phyloP scores from a whole-genome alignment of 2,113 vertebrate species.

The Chaetura pelagica region DNA sequence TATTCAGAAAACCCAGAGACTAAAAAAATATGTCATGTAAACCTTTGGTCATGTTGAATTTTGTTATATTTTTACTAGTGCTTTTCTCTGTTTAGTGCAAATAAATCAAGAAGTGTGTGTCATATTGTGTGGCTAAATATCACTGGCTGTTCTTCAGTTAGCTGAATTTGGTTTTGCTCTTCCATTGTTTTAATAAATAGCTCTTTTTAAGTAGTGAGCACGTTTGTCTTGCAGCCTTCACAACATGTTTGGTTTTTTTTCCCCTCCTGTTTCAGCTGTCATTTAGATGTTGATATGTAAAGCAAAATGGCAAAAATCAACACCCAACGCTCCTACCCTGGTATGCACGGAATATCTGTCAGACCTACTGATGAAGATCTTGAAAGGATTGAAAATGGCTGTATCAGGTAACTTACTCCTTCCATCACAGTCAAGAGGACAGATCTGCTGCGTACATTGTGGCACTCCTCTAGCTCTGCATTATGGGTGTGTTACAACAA shows the following conservation, averaged over 20 bases:
- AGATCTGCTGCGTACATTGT: not conserved
- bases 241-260: no score
- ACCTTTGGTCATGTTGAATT: not conserved
- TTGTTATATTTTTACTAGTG: not conserved
- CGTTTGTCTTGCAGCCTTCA: not conserved
- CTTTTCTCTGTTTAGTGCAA: not conserved
- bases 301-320: conserved; percentile 88
- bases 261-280: conserved; percentile 30
- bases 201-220: not conserved
- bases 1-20: not conserved
- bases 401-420: conserved; percentile 81
- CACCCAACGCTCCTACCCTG: conserved; percentile 80
- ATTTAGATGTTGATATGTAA: conserved; percentile 57
- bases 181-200: not conserved
- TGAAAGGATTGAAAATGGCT: conserved; percentile 81
- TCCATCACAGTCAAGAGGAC: not conserved
- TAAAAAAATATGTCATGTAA: not conserved
- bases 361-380: conserved; percentile 79
- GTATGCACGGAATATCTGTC: conserved; percentile 48
- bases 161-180: not conserved
- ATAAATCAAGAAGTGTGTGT: not conserved
- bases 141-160: not conserved
- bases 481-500: not conserved
- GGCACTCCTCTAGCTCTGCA: not conserved
- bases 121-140: not conserved